A percentile compares a stretch with the other conserved stretches of the same genome.
Evolutionary conservation across 2,888 invertebrate species (phyloP).

Genomic region (Anthophora plumipes): DNA sequence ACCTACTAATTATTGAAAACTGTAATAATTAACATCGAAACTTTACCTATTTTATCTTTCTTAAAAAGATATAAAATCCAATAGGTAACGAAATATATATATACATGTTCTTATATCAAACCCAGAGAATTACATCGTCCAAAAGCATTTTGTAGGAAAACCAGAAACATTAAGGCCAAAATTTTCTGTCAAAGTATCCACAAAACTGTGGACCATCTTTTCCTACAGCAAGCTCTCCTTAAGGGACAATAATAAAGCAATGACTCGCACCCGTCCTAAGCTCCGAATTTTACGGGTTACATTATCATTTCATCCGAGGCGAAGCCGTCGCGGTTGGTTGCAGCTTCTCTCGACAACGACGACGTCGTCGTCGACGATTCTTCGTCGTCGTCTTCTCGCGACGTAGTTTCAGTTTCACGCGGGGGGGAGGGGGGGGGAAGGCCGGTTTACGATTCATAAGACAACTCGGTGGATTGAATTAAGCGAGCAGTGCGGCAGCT

Average conservation of each 20-base stretch:
- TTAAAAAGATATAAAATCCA: too few species aligned
- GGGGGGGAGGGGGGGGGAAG: constrained; percentile 55
- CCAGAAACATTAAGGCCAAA: background rate
- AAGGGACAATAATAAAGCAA: constrained; percentile 11
- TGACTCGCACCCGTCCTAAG: constrained; percentile 16
- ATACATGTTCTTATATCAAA: too few species aligned
- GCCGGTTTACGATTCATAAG: constrained; percentile 83
- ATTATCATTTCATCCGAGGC: constrained; percentile 72
- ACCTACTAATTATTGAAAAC: too few species aligned
- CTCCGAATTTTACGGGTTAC: constrained; percentile 67
- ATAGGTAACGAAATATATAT: too few species aligned
- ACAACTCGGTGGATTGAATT: constrained; percentile 84
- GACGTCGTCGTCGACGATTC: constrained; percentile 17
- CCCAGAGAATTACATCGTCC: too few species aligned
- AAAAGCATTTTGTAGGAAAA: too few species aligned
- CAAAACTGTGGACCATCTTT: background rate
- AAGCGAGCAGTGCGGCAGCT: constrained; percentile 81
- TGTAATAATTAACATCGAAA: background rate
- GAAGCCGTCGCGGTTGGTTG: constrained; percentile 28
- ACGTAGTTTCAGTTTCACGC: constrained; percentile 75
- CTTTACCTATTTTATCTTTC: too few species aligned
- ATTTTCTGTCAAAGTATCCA: background rate
- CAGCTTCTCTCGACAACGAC: constrained; percentile 18
- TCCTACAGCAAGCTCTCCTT: too few species aligned
- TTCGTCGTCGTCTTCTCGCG: constrained; percentile 19